A percentile compares a stretch with the other conserved stretches of the same genome.
phyloP scores from a whole-genome alignment of 1,140 invertebrate species.

The Temnothorax nylanderi region DNA sequence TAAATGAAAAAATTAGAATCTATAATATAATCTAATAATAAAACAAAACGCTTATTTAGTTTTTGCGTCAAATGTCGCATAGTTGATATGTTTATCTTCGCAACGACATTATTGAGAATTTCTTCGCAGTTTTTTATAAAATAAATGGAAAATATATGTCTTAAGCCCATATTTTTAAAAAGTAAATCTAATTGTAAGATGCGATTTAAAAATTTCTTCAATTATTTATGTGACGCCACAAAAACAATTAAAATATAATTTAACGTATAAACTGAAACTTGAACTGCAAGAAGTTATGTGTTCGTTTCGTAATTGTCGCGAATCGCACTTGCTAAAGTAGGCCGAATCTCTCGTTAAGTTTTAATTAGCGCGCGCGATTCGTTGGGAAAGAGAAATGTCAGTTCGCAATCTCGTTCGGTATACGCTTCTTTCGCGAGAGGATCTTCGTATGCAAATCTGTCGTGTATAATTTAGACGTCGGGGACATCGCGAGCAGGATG shows the following conservation, averaged over 20 bases:
- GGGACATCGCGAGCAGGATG: not conserved
- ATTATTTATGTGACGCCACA: not conserved
- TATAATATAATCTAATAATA: too few species aligned
- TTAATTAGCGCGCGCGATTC: slow-evolving; percentile 32
- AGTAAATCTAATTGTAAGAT: not conserved
- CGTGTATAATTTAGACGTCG: slow-evolving; percentile 20
- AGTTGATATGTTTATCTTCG: too few species aligned
- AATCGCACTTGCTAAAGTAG: not conserved
- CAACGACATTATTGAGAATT: too few species aligned
- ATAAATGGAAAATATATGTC: not conserved
- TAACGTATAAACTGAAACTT: not conserved
- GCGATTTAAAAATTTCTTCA: not conserved
- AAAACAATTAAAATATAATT: not conserved
- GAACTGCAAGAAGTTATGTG: not conserved
- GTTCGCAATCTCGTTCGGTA: not conserved
- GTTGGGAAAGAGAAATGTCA: not conserved
- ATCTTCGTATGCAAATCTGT: slow-evolving; percentile 8
- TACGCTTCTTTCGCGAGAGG: not conserved
- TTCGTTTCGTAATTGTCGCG: not conserved
- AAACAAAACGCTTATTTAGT: too few species aligned
- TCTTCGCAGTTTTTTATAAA: not conserved
- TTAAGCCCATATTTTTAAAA: not conserved
- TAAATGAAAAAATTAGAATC: too few species aligned
- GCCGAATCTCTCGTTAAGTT: slow-evolving; percentile 11
- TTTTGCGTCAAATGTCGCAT: too few species aligned